Evolutionary conservation across 2,888 invertebrate genomes (phyloP).

Genomic region (Mycogona germanica): DNA sequence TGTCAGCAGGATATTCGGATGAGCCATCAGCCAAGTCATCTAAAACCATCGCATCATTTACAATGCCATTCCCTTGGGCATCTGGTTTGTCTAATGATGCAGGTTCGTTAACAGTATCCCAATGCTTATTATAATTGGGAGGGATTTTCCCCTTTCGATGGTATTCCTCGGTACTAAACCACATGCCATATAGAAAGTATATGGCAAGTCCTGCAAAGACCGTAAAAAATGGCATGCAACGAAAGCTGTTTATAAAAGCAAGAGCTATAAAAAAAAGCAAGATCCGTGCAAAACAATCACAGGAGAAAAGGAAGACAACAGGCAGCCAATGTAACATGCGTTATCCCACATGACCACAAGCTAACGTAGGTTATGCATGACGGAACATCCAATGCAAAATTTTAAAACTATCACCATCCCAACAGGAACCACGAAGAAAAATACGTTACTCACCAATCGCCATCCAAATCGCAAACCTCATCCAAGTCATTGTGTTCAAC

Average conservation of each 20-base stretch:
- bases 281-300: no score
- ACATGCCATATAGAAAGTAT: constrained; percentile 35
- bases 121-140: constrained; percentile 5
- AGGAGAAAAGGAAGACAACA: no score
- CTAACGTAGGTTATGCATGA: not conserved
- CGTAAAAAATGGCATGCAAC: constrained; percentile 10
- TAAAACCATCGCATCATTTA: not conserved
- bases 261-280: not conserved
- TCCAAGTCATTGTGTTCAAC: constrained; percentile 64
- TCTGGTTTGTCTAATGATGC: no score
- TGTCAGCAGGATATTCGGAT: no score
- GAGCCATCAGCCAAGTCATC: no score
- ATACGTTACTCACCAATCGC: constrained; percentile 43
- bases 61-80: not conserved
- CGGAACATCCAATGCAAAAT: not conserved
- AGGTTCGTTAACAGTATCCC: no score
- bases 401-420: not conserved
- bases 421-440: not conserved
- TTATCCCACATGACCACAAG: no score
- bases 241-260: no score
- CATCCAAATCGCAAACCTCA: constrained; percentile 72
- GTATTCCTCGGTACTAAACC: constrained; percentile 28
- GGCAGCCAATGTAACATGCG: no score
- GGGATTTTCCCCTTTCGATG: constrained; percentile 3
- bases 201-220: constrained; percentile 30